Base-by-base conservation (phyloP, 64 coral and sea anemone genomes). In the Anthopleura sola region DNA sequence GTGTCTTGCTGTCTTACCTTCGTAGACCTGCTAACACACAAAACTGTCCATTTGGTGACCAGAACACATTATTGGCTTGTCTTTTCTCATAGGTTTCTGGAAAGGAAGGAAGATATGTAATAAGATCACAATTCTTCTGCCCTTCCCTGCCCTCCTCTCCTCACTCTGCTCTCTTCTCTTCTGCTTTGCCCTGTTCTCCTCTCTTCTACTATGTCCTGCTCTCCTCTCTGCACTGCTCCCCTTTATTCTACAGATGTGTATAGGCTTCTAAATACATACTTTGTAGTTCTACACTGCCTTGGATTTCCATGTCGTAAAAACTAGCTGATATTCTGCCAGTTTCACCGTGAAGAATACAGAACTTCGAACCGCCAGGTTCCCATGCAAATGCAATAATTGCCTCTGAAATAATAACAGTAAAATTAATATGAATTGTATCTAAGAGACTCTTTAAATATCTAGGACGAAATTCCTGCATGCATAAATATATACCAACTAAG, bases 11-110 rank as follows among this genome's bases (percentile, higher is more conserved):
- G 9, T 79, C 82, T 85, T 68, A 98, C 96, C 93, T 98, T 80
- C 92, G 84, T 68, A 98, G 85, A 56, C 96, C 96, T 80, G 96
- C 96, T 36, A 98, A 86, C 55, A 98, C 88, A 80, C 96, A 98
- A 55, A 94, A 98, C 75, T 98, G 96, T 82, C 96, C 96, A 87
- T 84, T 91, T 18, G 96, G 96, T 68, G 96, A 98, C 96, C 96
- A 98, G 74, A 94, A 94, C 23, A 98, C 94, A 79, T 86, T 98
- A 83, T 98, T 98, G 20, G 90, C 96, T 78, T 94, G 92, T 80
- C 90, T 91, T 79, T 94, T 98, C 46, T 98, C 96, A 88, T 94
- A 89, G 12, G 96, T 98, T 87, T 98, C 95, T 98, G 48, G 18
- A n/a, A 56, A 21, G 80, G 33, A 50, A 87, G 34, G 75, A 24